Conservation (phyloP, 2,888 invertebrate genomes). For the Hermaeophaga mercurialis region DNA sequence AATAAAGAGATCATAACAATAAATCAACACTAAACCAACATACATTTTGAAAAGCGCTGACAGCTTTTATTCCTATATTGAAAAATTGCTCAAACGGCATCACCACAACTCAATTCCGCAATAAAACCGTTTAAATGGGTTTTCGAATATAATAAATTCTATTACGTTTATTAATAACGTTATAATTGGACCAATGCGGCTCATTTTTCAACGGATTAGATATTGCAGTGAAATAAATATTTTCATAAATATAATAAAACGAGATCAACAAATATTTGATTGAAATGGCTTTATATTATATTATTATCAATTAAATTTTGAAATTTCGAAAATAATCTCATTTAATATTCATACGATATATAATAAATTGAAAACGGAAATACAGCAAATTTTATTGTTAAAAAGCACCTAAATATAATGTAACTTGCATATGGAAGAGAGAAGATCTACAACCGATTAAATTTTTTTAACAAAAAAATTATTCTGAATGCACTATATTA, state of each 20-base stretch:
- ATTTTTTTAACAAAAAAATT: too few relatives aligned
- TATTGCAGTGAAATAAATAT: background rate
- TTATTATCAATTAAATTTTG: too few relatives aligned
- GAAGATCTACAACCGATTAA: too few relatives aligned
- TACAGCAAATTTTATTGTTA: too few relatives aligned
- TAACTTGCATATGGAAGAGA: too few relatives aligned
- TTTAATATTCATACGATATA: too few relatives aligned
- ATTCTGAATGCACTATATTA: too few relatives aligned
- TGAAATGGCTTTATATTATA: too few relatives aligned
- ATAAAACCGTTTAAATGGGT: background rate
- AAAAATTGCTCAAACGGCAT: constrained; percentile 26
- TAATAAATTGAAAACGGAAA: too few relatives aligned
- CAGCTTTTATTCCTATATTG: constrained; percentile 32
- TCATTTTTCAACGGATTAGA: background rate
- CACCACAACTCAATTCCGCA: background rate
- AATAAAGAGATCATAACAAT: constrained; percentile 24
- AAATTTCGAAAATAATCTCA: too few relatives aligned
- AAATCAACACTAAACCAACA: constrained; percentile 32
- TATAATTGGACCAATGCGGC: constrained; percentile 1
- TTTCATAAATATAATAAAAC: background rate
- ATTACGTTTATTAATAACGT: background rate
- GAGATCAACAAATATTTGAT: too few relatives aligned
- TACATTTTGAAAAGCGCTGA: constrained; percentile 39
- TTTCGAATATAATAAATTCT: background rate
- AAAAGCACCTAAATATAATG: too few relatives aligned